Base-by-base conservation (phyloP, 2,888 invertebrate genomes). In the Zygaena filipendulae region DNA sequence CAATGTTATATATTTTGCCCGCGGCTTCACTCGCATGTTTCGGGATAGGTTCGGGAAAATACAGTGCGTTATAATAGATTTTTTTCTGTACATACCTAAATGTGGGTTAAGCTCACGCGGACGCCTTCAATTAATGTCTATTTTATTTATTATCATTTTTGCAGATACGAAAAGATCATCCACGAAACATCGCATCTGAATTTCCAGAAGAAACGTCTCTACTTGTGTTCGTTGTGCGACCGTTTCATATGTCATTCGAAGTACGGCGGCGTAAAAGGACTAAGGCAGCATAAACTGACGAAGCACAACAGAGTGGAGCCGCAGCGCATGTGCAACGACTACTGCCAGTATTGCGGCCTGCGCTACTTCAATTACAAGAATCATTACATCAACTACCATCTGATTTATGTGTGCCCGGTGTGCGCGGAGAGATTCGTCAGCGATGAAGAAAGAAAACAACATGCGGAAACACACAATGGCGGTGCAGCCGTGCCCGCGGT, bases 151-250 rank as follows among this genome's bases (percentile, higher is more conserved):
- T 22, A 14, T 18, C 9, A 26, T 19, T 16, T 22, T 37, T 38
- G 5, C 34, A 45, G 45, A 9, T 42, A 36, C 23, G 23, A 20
- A 5, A 13, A 40, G 4, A 35, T 41, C 9, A 23, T 39, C 6
- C 45, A 45, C 14, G 38, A 42, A 19, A 25, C 27, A 1, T 11
- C 12, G 1, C 46, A 45, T 20, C 27, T 45, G 1, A 25, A 14
- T 6, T 27, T 41, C 6, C 20, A 12, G 8, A 32, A 27, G 11
- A 16, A 16, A 1, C 18, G 13, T 12, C 35, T 35, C 1, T n/a
- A 16, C 3, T n/a, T 44, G 2, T 45, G 45, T 14, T n/a, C 25
- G 5, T 16, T 29, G 4, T 45, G 45, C 21, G 43, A 45, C 9
- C 31, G 24, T 19, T 42, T 36, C 13, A 39, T 45, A 3, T 34